These are phyloP conservation scores for Drosophila carrolli DNA, from an alignment of 1,140 invertebrate species.

Conservation along the genomic window DNA sequence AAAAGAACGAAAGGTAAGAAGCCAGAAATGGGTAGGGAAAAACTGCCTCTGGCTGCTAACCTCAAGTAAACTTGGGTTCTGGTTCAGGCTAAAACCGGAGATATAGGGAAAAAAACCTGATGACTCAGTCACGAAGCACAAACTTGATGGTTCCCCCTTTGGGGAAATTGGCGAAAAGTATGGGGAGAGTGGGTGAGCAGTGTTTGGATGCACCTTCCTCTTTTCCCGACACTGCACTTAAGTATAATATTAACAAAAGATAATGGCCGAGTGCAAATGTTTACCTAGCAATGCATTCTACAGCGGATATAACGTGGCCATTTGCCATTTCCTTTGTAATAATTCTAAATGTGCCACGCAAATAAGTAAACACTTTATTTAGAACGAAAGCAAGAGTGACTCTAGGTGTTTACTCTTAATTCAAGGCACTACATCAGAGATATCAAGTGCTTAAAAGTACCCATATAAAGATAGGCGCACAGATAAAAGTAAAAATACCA, in stretches of 20 bases:
- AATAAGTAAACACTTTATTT: slow-evolving; percentile 39
- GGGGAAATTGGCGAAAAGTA: slow-evolving; percentile 28
- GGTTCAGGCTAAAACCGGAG: slow-evolving; percentile 38
- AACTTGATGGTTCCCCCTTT: slow-evolving; percentile 45
- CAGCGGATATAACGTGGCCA: slow-evolving; percentile 59
- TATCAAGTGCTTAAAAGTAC: slow-evolving; percentile 27
- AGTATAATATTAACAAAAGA: slow-evolving; percentile 37
- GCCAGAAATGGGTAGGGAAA: slow-evolving; percentile 30
- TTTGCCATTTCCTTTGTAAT: slow-evolving; percentile 41
- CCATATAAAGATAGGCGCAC: not conserved
- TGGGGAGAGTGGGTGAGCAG: slow-evolving; percentile 2
- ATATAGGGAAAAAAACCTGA: slow-evolving; percentile 46
- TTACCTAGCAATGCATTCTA: slow-evolving; percentile 35
- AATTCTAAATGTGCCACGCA: slow-evolving; percentile 34
- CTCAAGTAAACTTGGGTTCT: slow-evolving; percentile 56
- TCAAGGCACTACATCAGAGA: not conserved
- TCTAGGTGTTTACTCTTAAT: slow-evolving; percentile 6
- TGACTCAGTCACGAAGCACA: slow-evolving; percentile 68
- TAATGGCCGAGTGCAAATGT: slow-evolving; percentile 49
- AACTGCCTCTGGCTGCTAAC: slow-evolving; percentile 54
- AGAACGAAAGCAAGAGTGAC: slow-evolving; percentile 57
- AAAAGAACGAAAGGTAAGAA: slow-evolving; percentile 26
- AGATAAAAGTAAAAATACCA: too few relatives aligned
- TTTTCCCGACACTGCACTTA: slow-evolving; percentile 6
- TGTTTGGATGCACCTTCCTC: slow-evolving; percentile 11